Evolutionary conservation across 2,888 invertebrate genomes (phyloP).

Genomic region (Hesperia comma): DNA sequence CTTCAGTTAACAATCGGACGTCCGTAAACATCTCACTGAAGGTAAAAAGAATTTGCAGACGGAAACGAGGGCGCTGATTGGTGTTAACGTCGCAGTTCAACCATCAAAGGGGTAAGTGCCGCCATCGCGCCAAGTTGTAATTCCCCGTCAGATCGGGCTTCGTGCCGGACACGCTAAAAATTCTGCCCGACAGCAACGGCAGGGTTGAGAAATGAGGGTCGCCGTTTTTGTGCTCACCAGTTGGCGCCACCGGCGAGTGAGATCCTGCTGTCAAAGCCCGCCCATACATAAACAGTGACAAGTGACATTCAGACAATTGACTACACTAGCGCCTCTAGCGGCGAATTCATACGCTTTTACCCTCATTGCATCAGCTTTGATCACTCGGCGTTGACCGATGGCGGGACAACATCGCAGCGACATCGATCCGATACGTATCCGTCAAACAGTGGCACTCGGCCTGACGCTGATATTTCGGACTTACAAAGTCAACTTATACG

Average conservation of each 20-base stretch:
- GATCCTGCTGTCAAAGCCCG: too few species aligned
- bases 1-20: neutral
- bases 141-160: conserved; percentile 6
- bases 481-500: conserved; percentile 4
- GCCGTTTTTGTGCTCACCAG: too few species aligned
- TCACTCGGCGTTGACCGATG: neutral
- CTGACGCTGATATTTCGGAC: neutral
- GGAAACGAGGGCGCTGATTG: conserved; percentile 10
- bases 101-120: conserved; percentile 11
- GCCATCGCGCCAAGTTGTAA: conserved; percentile 18
- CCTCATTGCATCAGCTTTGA: neutral
- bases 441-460: neutral
- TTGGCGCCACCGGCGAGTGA: too few species aligned
- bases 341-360: too few species aligned
- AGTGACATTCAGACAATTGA: too few species aligned
- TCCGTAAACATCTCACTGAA: neutral
- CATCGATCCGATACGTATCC: too few species aligned
- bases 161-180: conserved; percentile 3
- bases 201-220: neutral
- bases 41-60: neutral
- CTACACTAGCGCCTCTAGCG: too few species aligned
- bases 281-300: too few species aligned
- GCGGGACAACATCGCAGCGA: neutral
- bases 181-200: neutral
- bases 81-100: neutral